These are phyloP conservation scores for Siniperca chuatsi DNA, from an alignment of 2,113 vertebrate genomes.

Conservation along the genomic window DNA sequence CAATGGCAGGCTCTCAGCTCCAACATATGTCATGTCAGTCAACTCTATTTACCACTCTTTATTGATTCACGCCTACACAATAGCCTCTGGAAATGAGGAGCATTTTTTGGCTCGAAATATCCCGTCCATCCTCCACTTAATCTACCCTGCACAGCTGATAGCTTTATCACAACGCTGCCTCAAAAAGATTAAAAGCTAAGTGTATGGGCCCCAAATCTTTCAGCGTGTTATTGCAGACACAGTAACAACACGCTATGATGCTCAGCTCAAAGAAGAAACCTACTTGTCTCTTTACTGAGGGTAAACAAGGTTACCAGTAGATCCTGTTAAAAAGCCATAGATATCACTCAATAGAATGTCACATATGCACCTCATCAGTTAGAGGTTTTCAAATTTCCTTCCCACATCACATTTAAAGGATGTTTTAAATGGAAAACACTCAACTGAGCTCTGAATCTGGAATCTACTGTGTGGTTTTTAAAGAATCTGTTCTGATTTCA, in stretches of 20 bases:
- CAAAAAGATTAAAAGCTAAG: constrained; percentile 31
- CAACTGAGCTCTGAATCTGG: background rate
- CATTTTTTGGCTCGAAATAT: constrained; percentile 21
- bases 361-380: background rate
- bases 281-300: background rate
- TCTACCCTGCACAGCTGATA: constrained; percentile 18
- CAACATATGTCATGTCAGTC: constrained; percentile 67
- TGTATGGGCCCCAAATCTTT: constrained; percentile 13
- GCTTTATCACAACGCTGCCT: constrained; percentile 22
- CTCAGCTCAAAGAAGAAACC: background rate
- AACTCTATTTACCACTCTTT: constrained; percentile 59
- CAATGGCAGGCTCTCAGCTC: constrained; percentile 47
- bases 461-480: constrained; percentile 12
- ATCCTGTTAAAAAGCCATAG: background rate
- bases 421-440: constrained; percentile 11
- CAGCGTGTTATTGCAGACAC: background rate
- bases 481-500: background rate
- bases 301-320: constrained; percentile 2
- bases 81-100: constrained; percentile 35
- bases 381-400: background rate
- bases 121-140: constrained; percentile 43
- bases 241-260: background rate
- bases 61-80: constrained; percentile 66
- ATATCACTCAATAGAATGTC: constrained; percentile 1
- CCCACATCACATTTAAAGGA: background rate